These are phyloP conservation scores for Ecdyonurus torrentis DNA, from an alignment of 2,888 invertebrate genomes.

Conservation along the genomic window DNA sequence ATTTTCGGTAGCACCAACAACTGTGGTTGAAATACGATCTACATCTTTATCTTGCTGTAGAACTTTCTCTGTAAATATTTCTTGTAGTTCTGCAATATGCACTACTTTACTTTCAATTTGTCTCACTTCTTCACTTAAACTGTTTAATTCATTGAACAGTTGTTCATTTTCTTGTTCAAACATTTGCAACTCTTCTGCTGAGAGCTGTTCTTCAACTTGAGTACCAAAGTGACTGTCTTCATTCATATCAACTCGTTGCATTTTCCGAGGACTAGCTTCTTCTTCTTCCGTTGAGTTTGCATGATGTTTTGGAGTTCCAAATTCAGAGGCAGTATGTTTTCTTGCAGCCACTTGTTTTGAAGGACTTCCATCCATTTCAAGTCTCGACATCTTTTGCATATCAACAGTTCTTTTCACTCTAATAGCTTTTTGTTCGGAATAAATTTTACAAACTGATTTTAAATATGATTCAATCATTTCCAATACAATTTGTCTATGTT, in stretches of 20 bases:
- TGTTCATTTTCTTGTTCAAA: slow-evolving; percentile 84
- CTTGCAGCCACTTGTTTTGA: slow-evolving; percentile 6
- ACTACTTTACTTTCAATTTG: slow-evolving; percentile 85
- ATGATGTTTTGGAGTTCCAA: neutral
- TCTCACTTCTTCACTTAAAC: slow-evolving; percentile 76
- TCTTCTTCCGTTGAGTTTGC: neutral
- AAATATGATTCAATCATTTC: slow-evolving; percentile 63
- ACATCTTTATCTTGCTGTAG: slow-evolving; percentile 88
- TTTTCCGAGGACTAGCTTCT: neutral
- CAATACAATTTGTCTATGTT: slow-evolving; percentile 60
- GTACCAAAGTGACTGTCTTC: neutral
- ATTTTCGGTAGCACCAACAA: slow-evolving; percentile 86
- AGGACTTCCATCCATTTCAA: slow-evolving; percentile 30
- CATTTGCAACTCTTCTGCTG: slow-evolving; percentile 79
- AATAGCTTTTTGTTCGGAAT: slow-evolving; percentile 74
- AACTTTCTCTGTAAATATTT: slow-evolving; percentile 90
- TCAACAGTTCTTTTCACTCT: slow-evolving; percentile 73
- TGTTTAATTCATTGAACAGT: slow-evolving; percentile 72
- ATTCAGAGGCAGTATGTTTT: neutral
- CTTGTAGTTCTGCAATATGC: slow-evolving; percentile 88
- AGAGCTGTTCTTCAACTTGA: slow-evolving; percentile 47
- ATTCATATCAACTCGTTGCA: neutral
- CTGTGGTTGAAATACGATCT: slow-evolving; percentile 72
- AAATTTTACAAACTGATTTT: slow-evolving; percentile 71
- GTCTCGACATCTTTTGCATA: slow-evolving; percentile 57